A percentile compares a stretch with the other conserved stretches of the same genome.
phyloP scores from a whole-genome alignment of 1,140 invertebrate genomes.

The Galleria mellonella region DNA sequence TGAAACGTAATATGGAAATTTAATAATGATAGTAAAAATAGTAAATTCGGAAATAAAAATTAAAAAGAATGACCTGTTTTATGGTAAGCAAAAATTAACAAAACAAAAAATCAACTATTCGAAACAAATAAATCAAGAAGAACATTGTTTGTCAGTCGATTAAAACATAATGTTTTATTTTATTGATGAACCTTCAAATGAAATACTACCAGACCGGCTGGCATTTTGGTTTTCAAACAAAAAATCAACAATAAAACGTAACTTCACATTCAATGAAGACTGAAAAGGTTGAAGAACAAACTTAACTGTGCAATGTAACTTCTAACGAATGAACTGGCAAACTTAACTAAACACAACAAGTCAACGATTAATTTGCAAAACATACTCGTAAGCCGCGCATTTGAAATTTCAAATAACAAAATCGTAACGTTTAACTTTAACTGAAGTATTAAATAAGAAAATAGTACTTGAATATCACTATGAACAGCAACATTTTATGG shows the following conservation, averaged over 20 bases:
- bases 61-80: no score
- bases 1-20: constrained; percentile 11
- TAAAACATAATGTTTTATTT: constrained; percentile 17
- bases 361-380: neutral
- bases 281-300: neutral
- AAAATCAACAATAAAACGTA: constrained; percentile 1
- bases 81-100: constrained; percentile 6
- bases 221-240: neutral
- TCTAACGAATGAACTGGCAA: no score
- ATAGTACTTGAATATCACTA: no score
- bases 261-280: no score
- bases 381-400: neutral
- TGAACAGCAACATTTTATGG: neutral
- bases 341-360: neutral
- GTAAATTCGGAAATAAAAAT: neutral
- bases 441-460: no score
- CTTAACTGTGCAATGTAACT: neutral
- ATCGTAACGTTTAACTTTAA: no score
- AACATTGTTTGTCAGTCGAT: neutral
- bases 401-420: neutral
- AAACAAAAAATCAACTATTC: constrained; percentile 21
- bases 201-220: constrained; percentile 19
- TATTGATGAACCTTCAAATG: neutral
- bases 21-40: constrained; percentile 2
- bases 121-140: neutral